Conservation (phyloP, 2,888 invertebrate genomes). For the Nasonovia ribisnigri region DNA sequence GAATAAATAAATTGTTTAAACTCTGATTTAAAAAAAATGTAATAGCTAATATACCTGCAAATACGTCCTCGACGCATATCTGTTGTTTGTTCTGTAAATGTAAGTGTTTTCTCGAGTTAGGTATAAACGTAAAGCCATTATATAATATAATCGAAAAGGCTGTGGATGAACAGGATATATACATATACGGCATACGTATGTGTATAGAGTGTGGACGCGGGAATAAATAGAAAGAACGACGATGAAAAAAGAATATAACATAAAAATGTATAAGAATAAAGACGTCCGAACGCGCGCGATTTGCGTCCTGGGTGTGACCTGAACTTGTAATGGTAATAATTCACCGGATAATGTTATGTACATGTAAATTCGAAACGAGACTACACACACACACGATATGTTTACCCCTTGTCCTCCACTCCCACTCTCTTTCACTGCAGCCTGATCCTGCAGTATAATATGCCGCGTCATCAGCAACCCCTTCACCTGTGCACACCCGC, state of each 20-base stretch:
- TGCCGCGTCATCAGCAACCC: constrained; percentile 35
- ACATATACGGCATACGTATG: not conserved
- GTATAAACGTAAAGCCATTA: not conserved
- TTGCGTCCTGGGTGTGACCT: constrained; percentile 58
- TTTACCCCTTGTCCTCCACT: not conserved
- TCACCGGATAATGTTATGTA: constrained; percentile 58
- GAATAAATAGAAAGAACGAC: not conserved
- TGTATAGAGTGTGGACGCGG: not conserved
- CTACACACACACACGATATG: constrained; percentile 7
- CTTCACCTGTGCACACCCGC: not conserved
- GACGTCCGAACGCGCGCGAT: constrained; percentile 27
- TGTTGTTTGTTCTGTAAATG: not conserved
- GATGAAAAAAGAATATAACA: not conserved
- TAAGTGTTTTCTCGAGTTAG: not conserved
- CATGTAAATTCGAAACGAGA: constrained; percentile 59
- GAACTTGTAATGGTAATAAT: constrained; percentile 59
- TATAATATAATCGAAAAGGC: not conserved
- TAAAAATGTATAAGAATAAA: not conserved
- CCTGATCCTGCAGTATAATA: not conserved
- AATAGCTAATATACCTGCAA: not conserved
- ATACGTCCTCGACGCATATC: not conserved
- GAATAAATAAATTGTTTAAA: not conserved
- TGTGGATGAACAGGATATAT: not conserved
- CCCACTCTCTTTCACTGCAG: not conserved
- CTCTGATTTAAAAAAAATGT: not conserved